phyloP scores from a whole-genome alignment of 2,888 invertebrate species.

The Lordiphosa fenestrarum region DNA sequence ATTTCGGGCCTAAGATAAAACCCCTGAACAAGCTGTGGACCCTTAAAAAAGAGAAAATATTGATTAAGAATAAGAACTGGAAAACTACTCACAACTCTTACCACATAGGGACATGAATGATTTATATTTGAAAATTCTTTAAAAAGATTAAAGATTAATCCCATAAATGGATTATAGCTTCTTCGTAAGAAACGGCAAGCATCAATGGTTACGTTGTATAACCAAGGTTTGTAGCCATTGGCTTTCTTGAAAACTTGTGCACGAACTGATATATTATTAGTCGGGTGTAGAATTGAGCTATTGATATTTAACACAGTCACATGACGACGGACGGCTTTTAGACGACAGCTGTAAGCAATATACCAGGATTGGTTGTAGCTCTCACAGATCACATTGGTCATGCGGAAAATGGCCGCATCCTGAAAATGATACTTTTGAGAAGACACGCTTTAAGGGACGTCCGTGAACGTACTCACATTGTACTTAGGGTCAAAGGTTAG shows the following conservation, averaged over 20 bases:
- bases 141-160: slow-evolving; percentile 2
- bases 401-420: slow-evolving; percentile 24
- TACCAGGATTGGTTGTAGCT: slow-evolving; percentile 31
- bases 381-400: slow-evolving; percentile 30
- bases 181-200: slow-evolving; percentile 18
- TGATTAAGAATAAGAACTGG: background rate
- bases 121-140: slow-evolving; percentile 18
- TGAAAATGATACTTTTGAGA: slow-evolving; percentile 1
- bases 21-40: slow-evolving; percentile 12
- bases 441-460: too few relatives aligned
- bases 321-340: slow-evolving; percentile 33
- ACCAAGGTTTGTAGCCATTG: slow-evolving; percentile 41
- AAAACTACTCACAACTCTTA: slow-evolving; percentile 2
- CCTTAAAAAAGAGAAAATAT: slow-evolving; percentile 17
- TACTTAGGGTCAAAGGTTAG: background rate
- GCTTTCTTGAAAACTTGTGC: slow-evolving; percentile 20
- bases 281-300: slow-evolving; percentile 16
- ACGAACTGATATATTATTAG: slow-evolving; percentile 1
- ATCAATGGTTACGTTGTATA: slow-evolving; percentile 18
- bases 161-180: slow-evolving; percentile 14
- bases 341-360: slow-evolving; percentile 22
- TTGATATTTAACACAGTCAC: slow-evolving; percentile 24
- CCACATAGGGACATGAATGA: slow-evolving; percentile 32
- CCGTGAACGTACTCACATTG: background rate
- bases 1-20: slow-evolving; percentile 10